Evolutionary conservation across 2,888 invertebrate genomes (phyloP).

Genomic region (Thereva nobilitata): DNA sequence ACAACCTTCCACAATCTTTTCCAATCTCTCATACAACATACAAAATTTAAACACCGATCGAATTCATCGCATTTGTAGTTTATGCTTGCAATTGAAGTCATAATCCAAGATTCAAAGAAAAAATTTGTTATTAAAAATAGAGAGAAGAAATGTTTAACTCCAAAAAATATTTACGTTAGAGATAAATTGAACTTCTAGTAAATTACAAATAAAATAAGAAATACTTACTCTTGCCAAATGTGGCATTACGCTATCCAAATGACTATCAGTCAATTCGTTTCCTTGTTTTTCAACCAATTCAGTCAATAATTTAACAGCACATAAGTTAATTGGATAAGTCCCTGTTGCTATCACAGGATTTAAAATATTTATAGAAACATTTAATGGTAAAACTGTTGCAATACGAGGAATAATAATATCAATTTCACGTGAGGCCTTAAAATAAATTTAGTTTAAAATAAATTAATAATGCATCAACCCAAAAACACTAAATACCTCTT

Average conservation of each 20-base stretch:
- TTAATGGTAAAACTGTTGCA: conserved; percentile 79
- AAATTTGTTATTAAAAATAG: no score
- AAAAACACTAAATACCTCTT: conserved; percentile 60
- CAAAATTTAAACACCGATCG: no score
- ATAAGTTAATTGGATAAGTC: conserved; percentile 84
- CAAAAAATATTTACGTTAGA: no score
- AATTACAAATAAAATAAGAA: no score
- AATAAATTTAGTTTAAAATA: conserved; percentile 18
- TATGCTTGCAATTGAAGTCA: no score
- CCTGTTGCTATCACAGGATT: conserved; percentile 87
- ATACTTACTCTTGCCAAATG: conserved; percentile 84
- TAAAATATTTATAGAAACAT: conserved; percentile 69
- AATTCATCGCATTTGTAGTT: no score
- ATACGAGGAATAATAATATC: conserved; percentile 79
- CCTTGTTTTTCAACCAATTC: conserved; percentile 80
- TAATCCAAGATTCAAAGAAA: no score
- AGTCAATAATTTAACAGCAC: conserved; percentile 89
- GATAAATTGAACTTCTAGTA: no score
- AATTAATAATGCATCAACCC: not conserved
- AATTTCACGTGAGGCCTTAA: conserved; percentile 77
- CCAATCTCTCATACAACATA: no score
- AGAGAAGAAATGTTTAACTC: no score
- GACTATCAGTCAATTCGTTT: conserved; percentile 71
- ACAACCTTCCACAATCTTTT: no score
- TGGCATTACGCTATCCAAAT: conserved; percentile 81